These are phyloP conservation scores for Drosophila littoralis DNA, from an alignment of 1,140 invertebrate genomes.

Conservation along the genomic window DNA sequence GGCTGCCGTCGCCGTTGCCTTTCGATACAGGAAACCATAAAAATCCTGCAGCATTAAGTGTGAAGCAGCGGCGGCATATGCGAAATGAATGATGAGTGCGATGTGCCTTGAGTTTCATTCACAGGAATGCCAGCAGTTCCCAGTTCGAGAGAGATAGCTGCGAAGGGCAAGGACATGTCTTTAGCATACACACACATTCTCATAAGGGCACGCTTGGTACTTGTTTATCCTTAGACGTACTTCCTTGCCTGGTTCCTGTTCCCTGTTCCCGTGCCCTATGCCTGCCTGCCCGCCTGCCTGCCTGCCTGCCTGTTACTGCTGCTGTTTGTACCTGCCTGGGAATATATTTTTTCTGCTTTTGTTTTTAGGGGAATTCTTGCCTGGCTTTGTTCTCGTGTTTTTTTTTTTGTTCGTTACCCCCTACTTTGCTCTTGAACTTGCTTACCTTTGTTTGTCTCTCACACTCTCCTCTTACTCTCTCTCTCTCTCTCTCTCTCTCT, in stretches of 20 bases:
- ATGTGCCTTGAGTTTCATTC: slow-evolving; percentile 79
- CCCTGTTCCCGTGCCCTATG: slow-evolving; percentile 5
- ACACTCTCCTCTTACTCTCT: neutral
- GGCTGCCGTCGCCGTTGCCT: slow-evolving; percentile 10
- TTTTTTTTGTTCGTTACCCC: slow-evolving; percentile 35
- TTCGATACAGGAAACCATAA: slow-evolving; percentile 76
- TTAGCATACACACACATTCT: slow-evolving; percentile 4
- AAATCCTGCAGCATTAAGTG: slow-evolving; percentile 63
- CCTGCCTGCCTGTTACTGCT: neutral
- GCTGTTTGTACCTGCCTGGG: slow-evolving; percentile 70
- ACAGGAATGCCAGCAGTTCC: slow-evolving; percentile 54
- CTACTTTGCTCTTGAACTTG: slow-evolving; percentile 21
- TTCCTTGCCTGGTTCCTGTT: slow-evolving; percentile 50
- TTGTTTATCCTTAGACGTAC: slow-evolving; percentile 58
- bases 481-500: slow-evolving; percentile 2
- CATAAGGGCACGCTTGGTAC: slow-evolving; percentile 35
- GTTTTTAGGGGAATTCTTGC: slow-evolving; percentile 61
- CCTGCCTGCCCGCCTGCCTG: neutral
- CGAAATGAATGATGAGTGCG: slow-evolving; percentile 75
- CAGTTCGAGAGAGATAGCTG: slow-evolving; percentile 37
- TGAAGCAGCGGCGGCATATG: slow-evolving; percentile 48
- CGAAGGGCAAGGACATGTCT: slow-evolving; percentile 45
- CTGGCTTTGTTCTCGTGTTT: slow-evolving; percentile 20
- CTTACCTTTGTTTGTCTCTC: slow-evolving; percentile 9
- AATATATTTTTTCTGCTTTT: slow-evolving; percentile 62